Evolutionary conservation across 2,888 invertebrate genomes (phyloP).

Genomic region (Criorhina ranunculi): DNA sequence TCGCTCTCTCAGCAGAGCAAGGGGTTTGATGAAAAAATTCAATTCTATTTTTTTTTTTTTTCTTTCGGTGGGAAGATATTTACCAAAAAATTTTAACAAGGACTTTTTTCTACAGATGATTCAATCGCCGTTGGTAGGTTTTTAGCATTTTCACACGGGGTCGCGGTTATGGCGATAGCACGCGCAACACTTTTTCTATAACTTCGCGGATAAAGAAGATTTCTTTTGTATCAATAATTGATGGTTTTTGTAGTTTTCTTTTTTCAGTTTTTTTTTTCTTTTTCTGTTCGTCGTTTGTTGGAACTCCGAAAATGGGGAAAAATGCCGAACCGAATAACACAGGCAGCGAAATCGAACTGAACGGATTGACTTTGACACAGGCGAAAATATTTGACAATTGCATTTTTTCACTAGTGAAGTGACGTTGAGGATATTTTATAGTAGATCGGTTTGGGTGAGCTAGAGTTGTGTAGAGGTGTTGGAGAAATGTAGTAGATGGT

Average conservation of each 20-base stretch:
- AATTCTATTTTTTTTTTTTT: slow-evolving; percentile 43
- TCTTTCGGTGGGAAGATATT: slow-evolving; percentile 67
- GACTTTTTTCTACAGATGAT: slow-evolving; percentile 71
- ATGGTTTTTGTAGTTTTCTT: slow-evolving; percentile 46
- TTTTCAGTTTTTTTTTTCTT: slow-evolving; percentile 29
- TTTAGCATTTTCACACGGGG: slow-evolving; percentile 57
- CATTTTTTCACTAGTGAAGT: slow-evolving; percentile 29
- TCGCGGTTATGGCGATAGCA: slow-evolving; percentile 35
- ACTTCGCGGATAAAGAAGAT: slow-evolving; percentile 29
- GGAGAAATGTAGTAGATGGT: slow-evolving; percentile 26
- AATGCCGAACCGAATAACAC: slow-evolving; percentile 66
- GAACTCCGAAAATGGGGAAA: slow-evolving; percentile 50
- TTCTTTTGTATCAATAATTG: slow-evolving; percentile 52
- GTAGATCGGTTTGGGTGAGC: slow-evolving; percentile 21
- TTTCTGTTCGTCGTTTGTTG: slow-evolving; percentile 56
- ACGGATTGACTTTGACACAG: slow-evolving; percentile 55
- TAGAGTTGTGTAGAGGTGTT: background rate
- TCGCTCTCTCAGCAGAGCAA: slow-evolving; percentile 41
- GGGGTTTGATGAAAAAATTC: slow-evolving; percentile 47
- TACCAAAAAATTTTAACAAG: slow-evolving; percentile 71
- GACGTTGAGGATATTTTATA: slow-evolving; percentile 1
- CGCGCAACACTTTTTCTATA: slow-evolving; percentile 42
- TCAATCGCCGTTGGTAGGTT: slow-evolving; percentile 56
- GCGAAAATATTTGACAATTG: slow-evolving; percentile 68
- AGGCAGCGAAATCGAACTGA: slow-evolving; percentile 72